Evolutionary conservation across 2,888 invertebrate species (phyloP), one percentile per base, ranked within the genome.

Genomic region (Lepidocyrtoides sp.): DNA sequence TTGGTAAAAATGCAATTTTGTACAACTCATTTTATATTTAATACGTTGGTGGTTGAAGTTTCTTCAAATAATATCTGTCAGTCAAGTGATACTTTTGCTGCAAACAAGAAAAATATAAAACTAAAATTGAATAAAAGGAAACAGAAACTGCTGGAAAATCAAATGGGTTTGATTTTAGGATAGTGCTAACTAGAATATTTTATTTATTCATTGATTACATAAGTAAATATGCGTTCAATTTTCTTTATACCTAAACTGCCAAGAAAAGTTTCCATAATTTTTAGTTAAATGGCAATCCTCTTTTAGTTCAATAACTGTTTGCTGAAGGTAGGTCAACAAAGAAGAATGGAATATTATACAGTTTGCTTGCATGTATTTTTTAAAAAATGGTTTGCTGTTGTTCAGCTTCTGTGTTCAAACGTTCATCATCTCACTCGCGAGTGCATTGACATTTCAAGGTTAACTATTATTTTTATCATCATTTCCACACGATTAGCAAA

Each of bases 1-100:
- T 79, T 79, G 79, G 51, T 79, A 20, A 79, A 54, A n/a, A n/a
- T 51, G 54, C 51, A 79, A 54, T 79, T 79, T 79, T 79, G 79
- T 79, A 79, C 79, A 79, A 79, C 79, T 79, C 79, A 36, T 79
- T 79, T 79, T 79, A 79, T 79, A 79, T 79, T n/a, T 51, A 54
- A 79, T 54, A 29, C 7, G 32, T 54, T 79, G 12, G 29, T 51
- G 29, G 54, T n/a, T n/a, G n/a, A 32, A 32, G 14, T 54, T 79
- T 79, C 79, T 79, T 79, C 79, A 79, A 26, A 23, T 29, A 17
- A 14, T 54, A 51, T 79, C 79, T 77, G 77, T 79, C 79, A 54
- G 51, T 54, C 54, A 79, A 79, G 54, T 29, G 54, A 54, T 79
- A 36, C 32, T 4, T n/a, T 75, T 12, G 32, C 79, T 32, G 36